A percentile compares a stretch with the other conserved stretches of the same genome.
Conservation (phyloP, 2,113 vertebrate genomes). For the Pygoscelis antarcticus region DNA sequence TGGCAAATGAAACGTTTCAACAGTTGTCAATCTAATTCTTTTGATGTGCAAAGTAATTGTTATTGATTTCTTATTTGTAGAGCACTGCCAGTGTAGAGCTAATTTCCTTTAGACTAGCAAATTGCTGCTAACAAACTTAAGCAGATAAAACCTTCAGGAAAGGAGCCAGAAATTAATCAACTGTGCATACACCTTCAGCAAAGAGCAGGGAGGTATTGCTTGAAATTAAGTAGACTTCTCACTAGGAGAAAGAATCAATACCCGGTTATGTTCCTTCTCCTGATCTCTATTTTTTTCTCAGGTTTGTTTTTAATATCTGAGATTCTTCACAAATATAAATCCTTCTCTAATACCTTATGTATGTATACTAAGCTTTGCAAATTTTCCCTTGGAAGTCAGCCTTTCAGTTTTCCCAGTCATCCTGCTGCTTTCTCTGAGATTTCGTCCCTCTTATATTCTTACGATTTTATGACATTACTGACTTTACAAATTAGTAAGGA, state of each 20-base stretch:
- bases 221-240: background rate
- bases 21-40: background rate
- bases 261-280: background rate
- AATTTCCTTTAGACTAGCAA: conserved; percentile 11
- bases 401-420: background rate
- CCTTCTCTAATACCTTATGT: background rate
- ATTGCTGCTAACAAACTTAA: background rate
- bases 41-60: background rate
- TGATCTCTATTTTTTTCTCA: background rate
- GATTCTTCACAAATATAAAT: background rate
- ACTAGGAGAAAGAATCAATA: background rate
- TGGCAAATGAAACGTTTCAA: background rate
- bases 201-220: background rate
- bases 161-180: background rate
- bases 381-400: background rate
- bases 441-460: background rate
- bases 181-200: background rate
- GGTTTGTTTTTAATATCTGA: background rate
- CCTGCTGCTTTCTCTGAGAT: background rate
- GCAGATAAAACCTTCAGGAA: background rate
- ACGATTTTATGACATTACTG: background rate
- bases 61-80: background rate
- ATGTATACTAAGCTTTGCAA: background rate
- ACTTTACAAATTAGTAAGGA: background rate
- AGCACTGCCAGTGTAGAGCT: background rate